Base-by-base conservation (phyloP, 2,113 vertebrate species). In the Rhodinocichla rosea region DNA sequence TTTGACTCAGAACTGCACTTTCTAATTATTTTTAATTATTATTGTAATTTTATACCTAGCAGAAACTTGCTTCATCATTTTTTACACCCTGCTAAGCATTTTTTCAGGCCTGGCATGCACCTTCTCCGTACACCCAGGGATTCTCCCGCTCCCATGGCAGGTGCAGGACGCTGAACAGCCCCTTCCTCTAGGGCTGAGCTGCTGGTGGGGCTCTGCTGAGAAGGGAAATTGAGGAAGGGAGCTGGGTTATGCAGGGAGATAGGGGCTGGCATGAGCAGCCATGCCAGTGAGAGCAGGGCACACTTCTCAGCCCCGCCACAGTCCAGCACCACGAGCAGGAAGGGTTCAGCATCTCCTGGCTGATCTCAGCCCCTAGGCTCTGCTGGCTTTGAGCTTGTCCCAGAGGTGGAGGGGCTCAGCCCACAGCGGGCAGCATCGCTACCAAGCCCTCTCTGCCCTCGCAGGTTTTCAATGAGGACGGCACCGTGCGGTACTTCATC, bases 381-480 rank as follows among this genome's bases (percentile, higher is more conserved):
- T 47, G 40, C 49, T 56, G 57, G 40, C 42, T 88, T 35, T 55
- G 9, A 74, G 56, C 33, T 70, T 47, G 15, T 63, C 60, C 35
- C 79, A 47, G 78, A 18, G 57, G 26, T 18, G 40, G 42, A 68
- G 18, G 45, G 39, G 37, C 26, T 88, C 9, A 3, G 39, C 23
- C 20, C 3, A 0, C 3, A 1, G 10, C 1, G 9, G 27, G 63
- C 87, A 92, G 20, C 73, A 5, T 27, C 0, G 0, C 32, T 44
- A 55, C 60, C 62, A 52, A 26, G 20, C 0, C 0, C 22, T 17
- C 19, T 49, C 15, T 55, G 11, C 39, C 18, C 3, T 10, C 5
- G 2, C 93, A 99, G 99, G 99, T 99, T 50, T 99, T 99, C 94
- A 99, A 99, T 0, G 99, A 99, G 19, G 99, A 99, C 0, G 98